Evolutionary conservation across 1,140 invertebrate genomes (phyloP).

Genomic region (Leptinotarsa undecemlineata): DNA sequence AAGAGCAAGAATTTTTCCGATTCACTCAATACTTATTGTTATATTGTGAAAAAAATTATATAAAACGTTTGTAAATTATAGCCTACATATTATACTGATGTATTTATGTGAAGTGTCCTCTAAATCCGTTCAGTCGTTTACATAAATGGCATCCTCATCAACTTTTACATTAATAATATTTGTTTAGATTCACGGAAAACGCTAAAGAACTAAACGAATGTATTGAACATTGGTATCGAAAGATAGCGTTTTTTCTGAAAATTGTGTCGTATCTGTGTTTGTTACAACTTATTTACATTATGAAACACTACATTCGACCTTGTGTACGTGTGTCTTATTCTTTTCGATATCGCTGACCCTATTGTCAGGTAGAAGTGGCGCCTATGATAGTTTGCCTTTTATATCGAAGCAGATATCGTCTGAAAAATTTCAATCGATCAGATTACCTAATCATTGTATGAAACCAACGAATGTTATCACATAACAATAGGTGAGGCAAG

Average conservation of each 20-base stretch:
- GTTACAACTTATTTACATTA: background rate
- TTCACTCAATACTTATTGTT: too few species aligned
- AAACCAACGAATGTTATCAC: background rate
- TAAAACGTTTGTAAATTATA: too few species aligned
- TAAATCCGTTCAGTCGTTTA: too few species aligned
- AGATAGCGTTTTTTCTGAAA: background rate
- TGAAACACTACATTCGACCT: background rate
- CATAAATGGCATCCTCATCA: too few species aligned
- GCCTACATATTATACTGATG: too few species aligned
- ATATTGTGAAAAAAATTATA: too few species aligned
- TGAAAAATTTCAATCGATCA: conserved; percentile 3
- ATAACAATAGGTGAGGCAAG: background rate
- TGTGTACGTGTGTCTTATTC: background rate
- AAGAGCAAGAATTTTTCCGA: too few species aligned
- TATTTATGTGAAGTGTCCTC: too few species aligned
- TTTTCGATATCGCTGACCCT: conserved; percentile 5
- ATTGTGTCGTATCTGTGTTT: background rate
- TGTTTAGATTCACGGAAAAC: too few species aligned
- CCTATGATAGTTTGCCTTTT: background rate
- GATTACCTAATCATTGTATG: conserved; percentile 1
- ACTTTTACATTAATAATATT: too few species aligned
- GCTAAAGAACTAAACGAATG: background rate
- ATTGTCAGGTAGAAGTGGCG: background rate
- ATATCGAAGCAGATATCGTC: background rate
- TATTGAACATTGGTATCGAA: background rate